Evolutionary conservation across 2,888 invertebrate species (phyloP).

Genomic region (Eustalomyia histrio): DNA sequence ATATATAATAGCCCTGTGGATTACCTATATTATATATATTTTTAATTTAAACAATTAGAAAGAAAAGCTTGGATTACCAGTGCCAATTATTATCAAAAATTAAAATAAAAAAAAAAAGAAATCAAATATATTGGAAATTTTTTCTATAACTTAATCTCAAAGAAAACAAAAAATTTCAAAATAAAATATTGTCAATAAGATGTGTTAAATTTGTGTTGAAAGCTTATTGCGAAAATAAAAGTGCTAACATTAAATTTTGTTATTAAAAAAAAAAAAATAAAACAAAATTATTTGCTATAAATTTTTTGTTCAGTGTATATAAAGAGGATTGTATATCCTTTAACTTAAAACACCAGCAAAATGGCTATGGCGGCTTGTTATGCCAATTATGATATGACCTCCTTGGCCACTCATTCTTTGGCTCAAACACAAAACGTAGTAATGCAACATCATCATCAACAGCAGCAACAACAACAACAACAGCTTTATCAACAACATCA

Average conservation of each 20-base stretch:
- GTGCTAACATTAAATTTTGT: conserved; percentile 27
- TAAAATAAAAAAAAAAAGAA: too few relatives aligned
- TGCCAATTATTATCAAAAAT: conserved; percentile 71
- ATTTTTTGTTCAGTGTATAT: conserved; percentile 30
- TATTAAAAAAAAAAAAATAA: conserved; percentile 6
- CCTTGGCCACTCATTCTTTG: conserved; percentile 76
- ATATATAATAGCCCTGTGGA: conserved; percentile 69
- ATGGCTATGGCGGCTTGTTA: conserved; percentile 80
- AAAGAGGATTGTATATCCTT: conserved; percentile 56
- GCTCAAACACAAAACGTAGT: conserved; percentile 67
- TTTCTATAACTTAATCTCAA: conserved; percentile 53
- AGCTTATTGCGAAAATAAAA: conserved; percentile 14
- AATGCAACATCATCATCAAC: conserved; percentile 65
- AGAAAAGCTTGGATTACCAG: conserved; percentile 77
- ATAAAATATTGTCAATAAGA: conserved; percentile 37
- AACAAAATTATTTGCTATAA: conserved; percentile 9
- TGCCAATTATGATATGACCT: conserved; percentile 79
- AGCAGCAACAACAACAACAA: conserved; percentile 58
- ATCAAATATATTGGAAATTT: conserved; percentile 21
- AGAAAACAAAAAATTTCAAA: conserved; percentile 52
- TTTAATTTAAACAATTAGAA: conserved; percentile 36
- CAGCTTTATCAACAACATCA: conserved; percentile 67
- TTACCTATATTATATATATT: conserved; percentile 71
- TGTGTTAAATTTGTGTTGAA: conserved; percentile 46
- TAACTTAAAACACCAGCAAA: conserved; percentile 40